Evolutionary conservation across 2,888 invertebrate genomes (phyloP).

Genomic region (Choreutis nemorana): DNA sequence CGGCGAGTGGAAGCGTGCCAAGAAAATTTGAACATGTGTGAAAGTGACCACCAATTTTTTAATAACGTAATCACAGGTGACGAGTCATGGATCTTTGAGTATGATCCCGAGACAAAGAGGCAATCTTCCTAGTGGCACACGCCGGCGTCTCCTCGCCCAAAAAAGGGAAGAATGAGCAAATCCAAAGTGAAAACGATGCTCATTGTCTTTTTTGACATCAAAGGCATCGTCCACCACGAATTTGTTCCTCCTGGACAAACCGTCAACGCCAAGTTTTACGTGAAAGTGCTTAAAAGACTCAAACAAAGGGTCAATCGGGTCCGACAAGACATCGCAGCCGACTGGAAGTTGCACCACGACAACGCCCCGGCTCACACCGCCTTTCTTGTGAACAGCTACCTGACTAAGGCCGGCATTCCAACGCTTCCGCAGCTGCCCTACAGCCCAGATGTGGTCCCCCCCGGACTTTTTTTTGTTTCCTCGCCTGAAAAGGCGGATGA

Average conservation of each 20-base stretch:
- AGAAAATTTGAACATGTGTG: not conserved
- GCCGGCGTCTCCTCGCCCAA: not conserved
- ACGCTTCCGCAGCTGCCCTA: too few relatives aligned
- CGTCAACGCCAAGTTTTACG: not conserved
- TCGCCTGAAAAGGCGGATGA: too few relatives aligned
- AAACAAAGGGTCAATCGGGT: not conserved
- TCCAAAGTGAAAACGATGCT: constrained; percentile 1
- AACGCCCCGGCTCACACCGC: too few relatives aligned
- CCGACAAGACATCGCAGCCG: too few relatives aligned
- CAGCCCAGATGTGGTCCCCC: too few relatives aligned
- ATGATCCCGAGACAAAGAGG: constrained; percentile 9
- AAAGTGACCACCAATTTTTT: not conserved
- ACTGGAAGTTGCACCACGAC: too few relatives aligned
- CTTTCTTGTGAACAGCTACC: too few relatives aligned
- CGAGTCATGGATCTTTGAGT: constrained; percentile 9
- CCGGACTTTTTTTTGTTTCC: too few relatives aligned
- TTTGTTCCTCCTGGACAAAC: constrained; percentile 1
- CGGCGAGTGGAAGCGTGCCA: not conserved
- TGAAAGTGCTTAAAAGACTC: not conserved
- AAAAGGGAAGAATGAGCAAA: constrained; percentile 9
- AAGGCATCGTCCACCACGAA: constrained; percentile 1
- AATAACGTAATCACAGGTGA: constrained; percentile 6
- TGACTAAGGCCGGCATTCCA: too few relatives aligned
- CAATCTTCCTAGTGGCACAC: not conserved
- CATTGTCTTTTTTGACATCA: not conserved